Conservation (phyloP, 1,140 invertebrate genomes). For the Diachasmimorpha longicaudata region DNA sequence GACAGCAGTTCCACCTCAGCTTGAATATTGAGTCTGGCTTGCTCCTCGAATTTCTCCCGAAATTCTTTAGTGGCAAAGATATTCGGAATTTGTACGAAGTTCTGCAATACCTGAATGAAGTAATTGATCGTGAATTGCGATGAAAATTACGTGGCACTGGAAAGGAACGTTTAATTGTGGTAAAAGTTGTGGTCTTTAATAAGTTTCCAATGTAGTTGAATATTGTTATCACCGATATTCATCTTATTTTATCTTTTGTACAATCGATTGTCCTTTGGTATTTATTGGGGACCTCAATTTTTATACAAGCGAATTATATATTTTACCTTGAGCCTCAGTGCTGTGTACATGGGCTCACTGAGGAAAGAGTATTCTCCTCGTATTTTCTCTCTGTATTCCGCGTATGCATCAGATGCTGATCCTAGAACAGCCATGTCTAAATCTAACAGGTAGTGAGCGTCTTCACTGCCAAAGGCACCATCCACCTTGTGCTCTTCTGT, state of each 20-base stretch:
- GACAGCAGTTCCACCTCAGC: conserved; percentile 64
- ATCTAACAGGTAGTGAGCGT: conserved; percentile 69
- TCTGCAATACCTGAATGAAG: conserved; percentile 65
- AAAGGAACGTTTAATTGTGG: too few relatives aligned
- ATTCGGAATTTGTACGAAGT: conserved; percentile 71
- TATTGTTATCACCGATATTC: too few relatives aligned
- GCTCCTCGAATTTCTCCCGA: conserved; percentile 66
- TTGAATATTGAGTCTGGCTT: conserved; percentile 69
- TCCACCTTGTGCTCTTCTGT: conserved; percentile 69
- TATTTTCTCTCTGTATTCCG: conserved; percentile 63
- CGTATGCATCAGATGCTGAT: conserved; percentile 60
- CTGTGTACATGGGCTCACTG: conserved; percentile 64
- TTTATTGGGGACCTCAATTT: too few relatives aligned
- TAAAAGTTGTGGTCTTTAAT: too few relatives aligned
- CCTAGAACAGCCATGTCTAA: conserved; percentile 69
- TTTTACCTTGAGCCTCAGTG: conserved; percentile 67
- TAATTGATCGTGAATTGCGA: conserved; percentile 10
- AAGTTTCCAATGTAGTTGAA: too few relatives aligned
- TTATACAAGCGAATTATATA: too few relatives aligned
- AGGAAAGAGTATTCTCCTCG: conserved; percentile 67
- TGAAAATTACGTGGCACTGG: neutral
- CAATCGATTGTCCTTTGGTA: too few relatives aligned
- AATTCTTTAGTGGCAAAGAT: conserved; percentile 71
- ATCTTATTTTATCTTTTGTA: too few relatives aligned
- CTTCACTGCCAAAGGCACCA: conserved; percentile 65